These are phyloP conservation scores for Orientallactaga sibirica DNA, from an alignment of 2,797 vertebrate genomes.

Conservation along the genomic window DNA sequence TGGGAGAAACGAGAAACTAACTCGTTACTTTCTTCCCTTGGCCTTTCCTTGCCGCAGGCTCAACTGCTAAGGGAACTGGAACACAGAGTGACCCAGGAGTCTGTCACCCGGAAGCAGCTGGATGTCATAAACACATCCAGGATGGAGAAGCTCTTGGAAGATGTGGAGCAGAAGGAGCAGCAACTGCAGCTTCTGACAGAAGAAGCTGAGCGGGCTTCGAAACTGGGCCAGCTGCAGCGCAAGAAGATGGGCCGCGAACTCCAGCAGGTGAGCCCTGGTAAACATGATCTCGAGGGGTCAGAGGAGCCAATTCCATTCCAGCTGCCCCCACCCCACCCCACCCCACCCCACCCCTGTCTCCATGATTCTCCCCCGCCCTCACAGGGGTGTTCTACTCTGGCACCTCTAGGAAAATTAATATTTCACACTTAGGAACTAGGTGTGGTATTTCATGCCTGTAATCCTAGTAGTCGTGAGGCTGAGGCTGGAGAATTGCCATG, in stretches of 20 bases:
- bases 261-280: conserved; percentile 82
- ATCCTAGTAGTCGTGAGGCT: not conserved
- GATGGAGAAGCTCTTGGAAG: conserved; percentile 87
- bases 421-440: not conserved
- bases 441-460: not conserved
- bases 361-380: not conserved
- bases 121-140: conserved; percentile 82
- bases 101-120: conserved; percentile 85
- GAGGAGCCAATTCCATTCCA: not conserved
- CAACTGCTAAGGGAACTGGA: conserved; percentile 85
- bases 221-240: conserved; percentile 82
- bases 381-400: not conserved
- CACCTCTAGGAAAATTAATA: conserved; percentile 21
- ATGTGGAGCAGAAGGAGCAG: conserved; percentile 85
- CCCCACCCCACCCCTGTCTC: too few relatives aligned
- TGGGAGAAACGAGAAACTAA: not conserved
- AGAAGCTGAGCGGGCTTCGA: conserved; percentile 85
- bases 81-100: conserved; percentile 84
- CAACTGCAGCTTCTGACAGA: conserved; percentile 82
- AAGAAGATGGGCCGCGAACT: conserved; percentile 86
- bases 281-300: too few relatives aligned
- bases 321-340: not conserved
- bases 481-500: not conserved
- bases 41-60: conserved; percentile 81
- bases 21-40: not conserved